Conservation (phyloP, 2,888 invertebrate genomes). For the Drosophila nr. perissopoda region DNA sequence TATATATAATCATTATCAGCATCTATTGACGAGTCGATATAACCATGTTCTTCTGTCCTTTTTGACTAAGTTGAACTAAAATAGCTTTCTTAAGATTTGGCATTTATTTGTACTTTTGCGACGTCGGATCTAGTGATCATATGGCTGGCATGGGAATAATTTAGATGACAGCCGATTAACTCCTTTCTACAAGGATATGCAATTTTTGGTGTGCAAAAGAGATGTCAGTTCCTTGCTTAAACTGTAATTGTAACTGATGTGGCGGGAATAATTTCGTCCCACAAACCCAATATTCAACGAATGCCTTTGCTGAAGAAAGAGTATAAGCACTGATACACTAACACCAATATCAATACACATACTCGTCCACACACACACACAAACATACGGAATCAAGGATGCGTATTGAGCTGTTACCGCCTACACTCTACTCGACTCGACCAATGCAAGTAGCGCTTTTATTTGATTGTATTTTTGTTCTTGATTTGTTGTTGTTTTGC, state of each 20-base stretch:
- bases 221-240: not conserved
- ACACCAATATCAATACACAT: constrained; percentile 5
- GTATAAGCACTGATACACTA: constrained; percentile 6
- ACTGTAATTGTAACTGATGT: not conserved
- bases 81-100: not conserved
- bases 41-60: not conserved
- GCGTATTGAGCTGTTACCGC: constrained; percentile 39
- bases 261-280: not conserved
- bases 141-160: not conserved
- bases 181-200: not conserved
- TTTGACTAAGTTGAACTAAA: not conserved
- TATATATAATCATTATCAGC: not conserved
- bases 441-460: constrained; percentile 39
- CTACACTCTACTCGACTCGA: constrained; percentile 43
- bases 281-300: too few species aligned
- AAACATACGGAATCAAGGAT: constrained; percentile 47
- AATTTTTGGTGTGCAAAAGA: not conserved
- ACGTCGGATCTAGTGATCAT: not conserved
- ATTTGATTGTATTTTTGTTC: constrained; percentile 11
- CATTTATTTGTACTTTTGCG: not conserved
- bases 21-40: not conserved
- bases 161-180: not conserved
- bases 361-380: constrained; percentile 13
- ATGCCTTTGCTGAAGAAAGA: not conserved
- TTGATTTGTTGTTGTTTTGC: constrained; percentile 24